Conservation (phyloP, 1,140 invertebrate genomes). For the Heliothis subflexa region DNA sequence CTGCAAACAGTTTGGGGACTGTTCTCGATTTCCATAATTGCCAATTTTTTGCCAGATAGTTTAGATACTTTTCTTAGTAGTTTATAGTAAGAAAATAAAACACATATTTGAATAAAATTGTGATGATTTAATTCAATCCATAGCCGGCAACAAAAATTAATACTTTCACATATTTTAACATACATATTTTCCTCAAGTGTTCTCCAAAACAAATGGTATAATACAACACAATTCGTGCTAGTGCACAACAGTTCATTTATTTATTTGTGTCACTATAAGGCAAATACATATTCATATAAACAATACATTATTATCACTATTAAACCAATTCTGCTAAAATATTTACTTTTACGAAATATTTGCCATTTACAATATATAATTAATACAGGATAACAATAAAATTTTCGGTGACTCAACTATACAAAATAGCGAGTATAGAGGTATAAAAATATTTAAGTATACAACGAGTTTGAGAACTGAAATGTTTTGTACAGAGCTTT, state of each 20-base stretch:
- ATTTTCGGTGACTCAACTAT: constrained; percentile 35
- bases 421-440: constrained; percentile 2
- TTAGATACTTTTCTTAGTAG: not conserved
- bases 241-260: not conserved
- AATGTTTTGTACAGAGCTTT: constrained; percentile 28
- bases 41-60: no score
- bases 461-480: constrained; percentile 33
- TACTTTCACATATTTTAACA: constrained; percentile 49
- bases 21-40: no score
- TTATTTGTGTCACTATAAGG: constrained; percentile 18
- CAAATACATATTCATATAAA: constrained; percentile 13
- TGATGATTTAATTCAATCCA: constrained; percentile 82
- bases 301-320: constrained; percentile 11
- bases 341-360: constrained; percentile 18
- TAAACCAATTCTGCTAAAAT: not conserved
- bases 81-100: constrained; percentile 50
- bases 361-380: constrained; percentile 20
- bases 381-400: constrained; percentile 19
- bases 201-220: constrained; percentile 37
- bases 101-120: constrained; percentile 70
- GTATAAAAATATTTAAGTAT: constrained; percentile 42
- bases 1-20: no score
- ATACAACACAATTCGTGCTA: constrained; percentile 32
- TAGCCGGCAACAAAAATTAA: constrained; percentile 71
- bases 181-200: constrained; percentile 42